A percentile compares a stretch with the other conserved stretches of the same genome.
Conservation (phyloP, 2,113 vertebrate species). For the Columba janthina region DNA sequence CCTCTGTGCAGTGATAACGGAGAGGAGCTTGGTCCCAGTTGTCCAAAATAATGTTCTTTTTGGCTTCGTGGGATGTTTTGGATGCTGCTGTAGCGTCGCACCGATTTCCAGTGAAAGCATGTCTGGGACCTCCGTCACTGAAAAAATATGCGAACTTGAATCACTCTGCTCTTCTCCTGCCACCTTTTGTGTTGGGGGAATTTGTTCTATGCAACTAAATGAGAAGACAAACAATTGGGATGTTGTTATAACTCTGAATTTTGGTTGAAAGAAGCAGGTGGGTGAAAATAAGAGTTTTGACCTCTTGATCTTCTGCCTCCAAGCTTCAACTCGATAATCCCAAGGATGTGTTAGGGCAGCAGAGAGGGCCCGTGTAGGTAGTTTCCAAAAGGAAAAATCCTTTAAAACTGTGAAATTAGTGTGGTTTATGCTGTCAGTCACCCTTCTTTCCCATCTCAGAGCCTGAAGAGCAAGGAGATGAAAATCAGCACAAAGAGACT, state of each 20-base stretch:
- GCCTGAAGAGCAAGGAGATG: background rate
- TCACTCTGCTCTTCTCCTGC: slow-evolving; percentile 27
- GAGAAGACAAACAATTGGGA: background rate
- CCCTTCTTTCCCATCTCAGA: background rate
- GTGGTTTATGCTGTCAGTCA: background rate
- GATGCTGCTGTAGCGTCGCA: background rate
- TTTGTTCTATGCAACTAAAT: background rate
- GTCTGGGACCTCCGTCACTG: slow-evolving; percentile 36
- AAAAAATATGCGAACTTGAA: slow-evolving; percentile 52
- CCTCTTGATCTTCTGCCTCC: background rate
- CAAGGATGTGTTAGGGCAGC: background rate
- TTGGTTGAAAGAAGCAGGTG: background rate
- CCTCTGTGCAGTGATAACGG: background rate
- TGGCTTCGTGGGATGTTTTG: slow-evolving; percentile 40
- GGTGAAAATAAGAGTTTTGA: background rate
- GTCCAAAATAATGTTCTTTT: slow-evolving; percentile 35
- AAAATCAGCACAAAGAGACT: background rate
- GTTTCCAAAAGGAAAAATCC: background rate
- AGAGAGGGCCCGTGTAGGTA: background rate
- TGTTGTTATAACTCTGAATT: background rate
- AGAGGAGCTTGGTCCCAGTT: background rate
- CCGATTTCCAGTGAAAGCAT: background rate
- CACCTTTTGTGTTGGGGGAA: slow-evolving; percentile 24
- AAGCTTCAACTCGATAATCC: background rate
- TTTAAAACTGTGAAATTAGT: background rate